Evolutionary conservation across 2,888 invertebrate genomes (phyloP), one percentile per base, ranked within the genome.

Genomic region (Drosophila incognita): DNA sequence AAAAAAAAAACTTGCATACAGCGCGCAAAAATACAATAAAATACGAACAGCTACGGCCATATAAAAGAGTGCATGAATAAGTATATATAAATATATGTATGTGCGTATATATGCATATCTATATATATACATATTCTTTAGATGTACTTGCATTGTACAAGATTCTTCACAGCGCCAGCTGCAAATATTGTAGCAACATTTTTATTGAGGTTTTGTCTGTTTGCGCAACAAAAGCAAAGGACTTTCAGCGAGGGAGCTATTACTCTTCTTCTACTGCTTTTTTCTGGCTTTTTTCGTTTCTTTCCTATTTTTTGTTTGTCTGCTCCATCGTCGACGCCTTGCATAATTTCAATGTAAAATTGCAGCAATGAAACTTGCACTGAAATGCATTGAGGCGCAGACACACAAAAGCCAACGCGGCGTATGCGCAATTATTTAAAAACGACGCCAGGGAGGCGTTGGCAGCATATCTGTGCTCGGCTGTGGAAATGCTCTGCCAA

Each of bases 121-220:
- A 24, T 54, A 53, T 52, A 68, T 61, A 59, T 52, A 29, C 31
- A 40, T 42, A 42, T 31, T 42, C 71, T 66, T 59, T 71, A 57
- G 71, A 62, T 69, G 59, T 65, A 79, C 61, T 83, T 74, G 82
- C 77, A 83, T 84, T 87, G 87, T 76, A 79, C 62, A 81, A 74
- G 87, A 81, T 76, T 83, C 83, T 69, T 69, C 72, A 67, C 75
- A 81, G 75, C 83, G 86, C 89, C 84, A 89, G 87, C 82, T 87
- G 85, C 87, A 89, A 85, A 84, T 89, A 85, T 85, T 89, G 84
- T 89, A 81, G 84, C 82, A 88, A 88, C 87, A 87, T 86, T 89
- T 89, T 89, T 89, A 87, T 86, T 89, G 90, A 89, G 90, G 90
- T 89, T 86, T 87, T 89, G 89, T 89, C 74, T 87, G 86, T 87